phyloP scores from a whole-genome alignment of 2,797 vertebrate species.

The Malacoctenus gilli region DNA sequence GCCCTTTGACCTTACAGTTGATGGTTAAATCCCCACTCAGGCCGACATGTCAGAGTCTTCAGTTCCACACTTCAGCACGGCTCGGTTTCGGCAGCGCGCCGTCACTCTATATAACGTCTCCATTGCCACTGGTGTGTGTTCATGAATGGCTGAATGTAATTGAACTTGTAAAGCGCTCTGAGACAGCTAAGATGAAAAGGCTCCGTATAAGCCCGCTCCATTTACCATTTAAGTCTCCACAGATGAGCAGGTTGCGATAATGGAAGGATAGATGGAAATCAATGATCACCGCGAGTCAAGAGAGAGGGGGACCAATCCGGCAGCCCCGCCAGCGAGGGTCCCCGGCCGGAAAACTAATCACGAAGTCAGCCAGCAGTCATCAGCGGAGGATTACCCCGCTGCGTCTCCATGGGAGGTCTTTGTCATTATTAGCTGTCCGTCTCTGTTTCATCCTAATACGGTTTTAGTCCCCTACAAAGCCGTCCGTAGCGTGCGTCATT shows the following conservation, averaged over 20 bases:
- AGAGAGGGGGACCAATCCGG: constrained; percentile 1
- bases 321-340: constrained; percentile 2
- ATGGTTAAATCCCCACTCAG: too few species aligned
- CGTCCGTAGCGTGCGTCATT: constrained; percentile 19
- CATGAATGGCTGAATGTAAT: too few species aligned
- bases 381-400: constrained; percentile 44
- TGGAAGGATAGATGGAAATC: constrained; percentile 2
- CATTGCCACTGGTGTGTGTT: too few species aligned
- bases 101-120: too few species aligned
- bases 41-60: too few species aligned
- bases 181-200: too few species aligned
- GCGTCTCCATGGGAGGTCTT: constrained; percentile 37
- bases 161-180: too few species aligned
- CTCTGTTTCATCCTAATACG: constrained; percentile 50
- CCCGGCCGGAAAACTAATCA: constrained; percentile 9
- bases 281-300: not conserved
- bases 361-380: constrained; percentile 25
- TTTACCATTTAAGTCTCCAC: not conserved
- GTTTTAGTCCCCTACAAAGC: constrained; percentile 50
- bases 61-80: too few species aligned
- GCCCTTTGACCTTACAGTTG: too few species aligned
- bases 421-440: constrained; percentile 56
- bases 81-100: too few species aligned
- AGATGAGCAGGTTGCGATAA: not conserved
- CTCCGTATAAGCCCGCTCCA: too few species aligned